phyloP scores from a whole-genome alignment of 2,113 vertebrate species.

The Phainopepla nitens region DNA sequence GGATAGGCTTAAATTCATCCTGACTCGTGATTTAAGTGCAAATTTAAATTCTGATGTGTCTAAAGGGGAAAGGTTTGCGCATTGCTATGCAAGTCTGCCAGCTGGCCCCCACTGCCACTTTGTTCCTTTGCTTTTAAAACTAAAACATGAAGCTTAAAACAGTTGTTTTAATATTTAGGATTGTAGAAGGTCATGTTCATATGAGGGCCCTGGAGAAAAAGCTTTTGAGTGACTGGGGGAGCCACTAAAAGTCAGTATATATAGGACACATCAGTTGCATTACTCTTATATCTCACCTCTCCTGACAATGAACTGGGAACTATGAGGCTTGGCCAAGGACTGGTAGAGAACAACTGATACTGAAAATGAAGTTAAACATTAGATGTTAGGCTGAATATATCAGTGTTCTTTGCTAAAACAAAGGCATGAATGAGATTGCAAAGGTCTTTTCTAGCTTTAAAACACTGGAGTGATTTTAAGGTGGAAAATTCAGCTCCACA shows the following conservation, averaged over 20 bases:
- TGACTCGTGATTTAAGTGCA: slow-evolving; percentile 40
- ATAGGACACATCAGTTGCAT: background rate
- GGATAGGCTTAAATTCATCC: slow-evolving; percentile 28
- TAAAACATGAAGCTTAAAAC: background rate
- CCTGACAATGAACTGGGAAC: background rate
- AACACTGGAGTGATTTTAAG: background rate
- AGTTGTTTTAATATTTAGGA: slow-evolving; percentile 27
- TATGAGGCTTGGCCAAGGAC: background rate
- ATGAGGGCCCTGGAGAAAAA: background rate
- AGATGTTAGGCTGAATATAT: background rate
- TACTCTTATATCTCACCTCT: background rate
- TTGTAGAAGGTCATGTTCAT: background rate
- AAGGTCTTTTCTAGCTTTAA: background rate
- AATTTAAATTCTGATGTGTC: slow-evolving; percentile 11
- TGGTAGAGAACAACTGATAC: background rate
- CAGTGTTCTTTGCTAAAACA: background rate
- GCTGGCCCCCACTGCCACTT: background rate
- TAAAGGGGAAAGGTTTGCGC: background rate
- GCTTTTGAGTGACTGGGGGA: background rate
- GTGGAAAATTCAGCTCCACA: background rate
- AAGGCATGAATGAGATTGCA: background rate
- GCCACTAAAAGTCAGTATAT: background rate
- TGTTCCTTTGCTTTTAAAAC: background rate
- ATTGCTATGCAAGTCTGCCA: slow-evolving; percentile 31
- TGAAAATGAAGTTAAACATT: background rate